Evolutionary conservation across 2,113 vertebrate species (phyloP).

Genomic region (Bambusicola thoracicus): DNA sequence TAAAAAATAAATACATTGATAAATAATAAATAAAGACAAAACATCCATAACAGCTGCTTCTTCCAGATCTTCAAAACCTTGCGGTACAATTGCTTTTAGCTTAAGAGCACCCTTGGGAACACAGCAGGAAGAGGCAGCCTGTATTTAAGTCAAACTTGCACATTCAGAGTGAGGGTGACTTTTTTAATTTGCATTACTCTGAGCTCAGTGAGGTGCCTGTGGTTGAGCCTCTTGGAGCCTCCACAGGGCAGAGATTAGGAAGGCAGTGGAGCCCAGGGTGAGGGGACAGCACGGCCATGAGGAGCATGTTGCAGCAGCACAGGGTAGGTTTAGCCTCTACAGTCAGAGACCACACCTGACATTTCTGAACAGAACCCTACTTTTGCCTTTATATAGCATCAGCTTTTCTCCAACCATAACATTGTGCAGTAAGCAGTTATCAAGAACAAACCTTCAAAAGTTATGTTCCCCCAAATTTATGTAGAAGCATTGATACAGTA

Average conservation of each 20-base stretch:
- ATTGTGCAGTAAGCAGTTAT: not conserved
- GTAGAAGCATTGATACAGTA: not conserved
- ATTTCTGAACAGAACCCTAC: not conserved
- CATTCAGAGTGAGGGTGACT: not conserved
- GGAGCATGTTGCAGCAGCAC: not conserved
- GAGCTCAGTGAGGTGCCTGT: not conserved
- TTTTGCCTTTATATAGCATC: not conserved
- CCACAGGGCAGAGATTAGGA: not conserved
- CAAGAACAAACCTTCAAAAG: not conserved
- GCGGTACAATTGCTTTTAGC: not conserved
- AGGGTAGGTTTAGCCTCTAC: not conserved
- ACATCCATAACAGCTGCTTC: rapidly evolving
- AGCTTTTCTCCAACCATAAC: not conserved
- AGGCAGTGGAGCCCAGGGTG: not conserved
- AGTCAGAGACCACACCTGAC: not conserved
- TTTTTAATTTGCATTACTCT: not conserved
- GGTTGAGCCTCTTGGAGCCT: not conserved
- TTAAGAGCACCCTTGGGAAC: not conserved
- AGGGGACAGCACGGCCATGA: rapidly evolving
- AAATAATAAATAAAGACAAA: not conserved
- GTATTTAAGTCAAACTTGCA: not conserved
- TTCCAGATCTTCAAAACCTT: not conserved
- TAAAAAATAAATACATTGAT: no score
- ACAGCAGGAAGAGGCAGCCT: not conserved
- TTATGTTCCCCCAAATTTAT: not conserved